Conservation (phyloP, 2,888 invertebrate genomes). For the Nemotelus pantherinus region DNA sequence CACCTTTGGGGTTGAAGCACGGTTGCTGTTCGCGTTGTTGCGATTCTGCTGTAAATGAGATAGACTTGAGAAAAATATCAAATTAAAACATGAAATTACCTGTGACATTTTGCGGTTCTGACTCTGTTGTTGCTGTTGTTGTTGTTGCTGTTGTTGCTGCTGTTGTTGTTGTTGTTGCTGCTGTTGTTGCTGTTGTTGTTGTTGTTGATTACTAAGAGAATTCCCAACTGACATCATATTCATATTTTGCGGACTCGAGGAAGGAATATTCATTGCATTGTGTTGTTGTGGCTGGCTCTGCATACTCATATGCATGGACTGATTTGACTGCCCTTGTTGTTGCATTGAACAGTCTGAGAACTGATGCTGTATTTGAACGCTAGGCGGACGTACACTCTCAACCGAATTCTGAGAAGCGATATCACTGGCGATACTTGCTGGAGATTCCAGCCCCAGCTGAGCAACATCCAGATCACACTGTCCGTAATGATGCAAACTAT, state of each 20-base stretch:
- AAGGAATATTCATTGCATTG: conserved; percentile 61
- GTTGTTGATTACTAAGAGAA: conserved; percentile 56
- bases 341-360: conserved; percentile 78
- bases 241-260: conserved; percentile 66
- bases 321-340: conserved; percentile 67
- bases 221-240: conserved; percentile 56
- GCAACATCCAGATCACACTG: conserved; percentile 86
- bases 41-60: conserved; percentile 46
- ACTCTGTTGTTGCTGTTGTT: conserved; percentile 55
- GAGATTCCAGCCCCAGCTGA: conserved; percentile 86
- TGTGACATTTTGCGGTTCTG: conserved; percentile 59
- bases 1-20: conserved; percentile 63
- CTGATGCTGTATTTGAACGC: conserved; percentile 66
- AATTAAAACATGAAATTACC: background rate
- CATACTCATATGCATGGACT: conserved; percentile 66
- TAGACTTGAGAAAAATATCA: conserved; percentile 48
- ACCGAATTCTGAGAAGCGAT: conserved; percentile 79
- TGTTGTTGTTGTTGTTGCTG: conserved; percentile 58
- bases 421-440: conserved; percentile 87
- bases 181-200: conserved; percentile 54
- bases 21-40: conserved; percentile 53
- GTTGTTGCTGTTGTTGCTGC: conserved; percentile 55
- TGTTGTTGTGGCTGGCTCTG: conserved; percentile 63
- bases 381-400: conserved; percentile 70
- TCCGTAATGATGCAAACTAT: conserved; percentile 79